Base-by-base conservation (phyloP, 2,888 invertebrate species). In the Calameuta filiformis region DNA sequence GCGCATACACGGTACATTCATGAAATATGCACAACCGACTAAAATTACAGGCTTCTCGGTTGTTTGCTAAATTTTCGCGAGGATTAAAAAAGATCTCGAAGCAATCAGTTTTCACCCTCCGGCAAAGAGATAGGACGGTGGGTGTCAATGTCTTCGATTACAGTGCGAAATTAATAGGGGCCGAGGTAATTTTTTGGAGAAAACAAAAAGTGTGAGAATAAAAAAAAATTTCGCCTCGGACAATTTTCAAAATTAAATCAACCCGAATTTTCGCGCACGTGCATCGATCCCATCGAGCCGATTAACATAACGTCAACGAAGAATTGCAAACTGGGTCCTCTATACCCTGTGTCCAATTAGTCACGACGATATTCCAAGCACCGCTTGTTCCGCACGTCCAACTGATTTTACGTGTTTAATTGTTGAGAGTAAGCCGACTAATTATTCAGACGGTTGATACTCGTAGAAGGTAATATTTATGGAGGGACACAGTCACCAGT, bases 1-100 rank as follows among this genome's bases (percentile, higher is more conserved):
- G 84, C 83, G 80, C 83, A 80, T 79, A 83, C 83, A 83, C 84
- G 83, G 73, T 76, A 78, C 75, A 76, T 69, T 78, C 79, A 75
- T 85, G 77, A 83, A 82, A 83, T 84, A 84, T 84, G 82, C 83
- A 85, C 77, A 79, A 77, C 80, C 73, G 77, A 77, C 76, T 73
- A 75, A 77, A 76, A 79, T 78, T 76, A 76, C 78, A 75, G 79
- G 73, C 31, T 56, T 56, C 40, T 56, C 2, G 23, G 23, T 23
- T 9, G 15, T 56, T 23, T 56, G 23, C 23, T 2, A 56, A 56
- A 56, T 6, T 56, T 56, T 56, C 23, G 9, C 40, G 23, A 23
- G 40, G 40, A 56, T 56, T 23, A 56, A 56, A 56, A 56, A 56
- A 15, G 35, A 56, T 23, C 6, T 56, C 40, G 40, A 56, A 56